phyloP scores from a whole-genome alignment of 35 echinoderm and acorn worm genomes.

The Strongylocentrotus purpuratus region DNA sequence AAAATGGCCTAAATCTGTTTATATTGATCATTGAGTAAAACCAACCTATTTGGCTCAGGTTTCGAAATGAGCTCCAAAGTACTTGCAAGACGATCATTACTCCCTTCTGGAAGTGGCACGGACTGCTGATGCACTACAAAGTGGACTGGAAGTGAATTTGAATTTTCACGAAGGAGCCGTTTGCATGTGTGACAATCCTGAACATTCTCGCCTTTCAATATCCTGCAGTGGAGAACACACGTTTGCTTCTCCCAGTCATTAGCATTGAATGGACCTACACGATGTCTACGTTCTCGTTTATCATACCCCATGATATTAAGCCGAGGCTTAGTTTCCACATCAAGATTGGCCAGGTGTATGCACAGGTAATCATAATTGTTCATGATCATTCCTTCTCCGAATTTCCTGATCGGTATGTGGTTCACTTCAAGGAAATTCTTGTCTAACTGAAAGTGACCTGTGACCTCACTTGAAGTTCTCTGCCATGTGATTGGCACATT shows the following conservation, averaged over 20 bases:
- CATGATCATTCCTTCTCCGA: background rate
- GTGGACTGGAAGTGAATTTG: background rate
- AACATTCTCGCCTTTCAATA: background rate
- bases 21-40: background rate
- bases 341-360: slow-evolving; percentile 53
- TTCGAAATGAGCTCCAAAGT: slow-evolving; percentile 15
- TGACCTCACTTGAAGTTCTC: background rate
- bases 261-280: background rate
- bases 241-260: slow-evolving; percentile 28
- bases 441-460: background rate
- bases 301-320: slow-evolving; percentile 6
- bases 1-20: background rate
- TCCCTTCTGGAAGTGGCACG: background rate
- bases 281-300: too few relatives aligned
- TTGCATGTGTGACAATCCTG: background rate
- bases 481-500: slow-evolving; percentile 58
- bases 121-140: slow-evolving; percentile 11
- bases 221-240: background rate
- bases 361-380: slow-evolving; percentile 47
- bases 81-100: background rate
- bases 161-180: background rate
- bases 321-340: background rate
- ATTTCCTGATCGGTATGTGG: background rate
- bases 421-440: slow-evolving; percentile 2
- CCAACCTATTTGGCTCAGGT: slow-evolving; percentile 32